Evolutionary conservation across 2,797 vertebrate species (phyloP), one percentile per base, ranked within the genome.

Genomic region (Schizopygopsis pylzovi): DNA sequence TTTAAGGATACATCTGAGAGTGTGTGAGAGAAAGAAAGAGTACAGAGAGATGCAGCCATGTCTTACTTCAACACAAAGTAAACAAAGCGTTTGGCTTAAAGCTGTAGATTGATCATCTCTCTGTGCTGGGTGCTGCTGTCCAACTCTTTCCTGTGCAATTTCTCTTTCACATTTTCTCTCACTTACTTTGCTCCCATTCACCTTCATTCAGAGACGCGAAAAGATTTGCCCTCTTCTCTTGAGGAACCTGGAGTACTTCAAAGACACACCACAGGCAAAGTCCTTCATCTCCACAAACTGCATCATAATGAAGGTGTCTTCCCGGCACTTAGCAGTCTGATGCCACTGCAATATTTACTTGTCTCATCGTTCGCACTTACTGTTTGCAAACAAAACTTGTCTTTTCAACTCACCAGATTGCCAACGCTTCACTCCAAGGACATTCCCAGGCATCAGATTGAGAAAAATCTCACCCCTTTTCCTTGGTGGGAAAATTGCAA

Each of bases 331-430:
- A 25, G 68, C 77, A 18, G 43, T 73, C 49, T 63, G 54, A 81
- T 49, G 37, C 33, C 61, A 65, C 78, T 18, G 73, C 68, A 76
- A 79, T 70, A 70, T 82, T 82, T 85, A 61, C 68, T 83, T 18
- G 56, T 61, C 73, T 89, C 79, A 82, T 79, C 47, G 82, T 79
- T 87, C 49, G 33, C 79, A 68, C 79, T 49, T 25, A 45, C 39
- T 49, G 78, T 85, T 87, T 85, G 85, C 88, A 89, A 89, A 87
- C 88, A 89, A 67, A 77, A 71, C 71, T 47, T 43, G 75, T 73
- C 82, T 59, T 73, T 72, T 81, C 54, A 73, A 79, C 73, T 75
- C 45, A 84, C 45, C 79, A 86, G 82, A 80, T 59, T 72, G 85
- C 68, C 70, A 79, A 13, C 16, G 18, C 73, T 45, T 25, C 16